phyloP scores from a whole-genome alignment of 2,888 invertebrate species.

The Tetanocera ferruginea region DNA sequence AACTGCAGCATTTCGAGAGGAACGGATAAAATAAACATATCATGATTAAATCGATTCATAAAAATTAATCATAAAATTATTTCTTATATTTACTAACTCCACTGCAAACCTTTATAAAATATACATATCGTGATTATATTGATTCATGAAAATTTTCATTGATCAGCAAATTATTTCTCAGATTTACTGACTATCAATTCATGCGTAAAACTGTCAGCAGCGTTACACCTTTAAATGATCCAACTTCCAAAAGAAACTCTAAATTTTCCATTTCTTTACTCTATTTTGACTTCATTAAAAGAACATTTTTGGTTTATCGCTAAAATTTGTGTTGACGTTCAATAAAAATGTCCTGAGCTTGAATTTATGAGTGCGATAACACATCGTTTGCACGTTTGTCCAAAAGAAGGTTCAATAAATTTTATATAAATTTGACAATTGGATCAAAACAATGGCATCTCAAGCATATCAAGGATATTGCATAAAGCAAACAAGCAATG shows the following conservation, averaged over 20 bases:
- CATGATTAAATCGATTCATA: too few relatives aligned
- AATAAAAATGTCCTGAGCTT: background rate
- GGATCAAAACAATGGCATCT: slow-evolving; percentile 56
- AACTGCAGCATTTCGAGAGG: too few relatives aligned
- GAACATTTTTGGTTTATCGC: slow-evolving; percentile 40
- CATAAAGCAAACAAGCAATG: background rate
- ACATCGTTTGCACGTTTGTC: background rate
- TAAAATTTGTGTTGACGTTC: slow-evolving; percentile 13
- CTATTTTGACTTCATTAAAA: slow-evolving; percentile 45
- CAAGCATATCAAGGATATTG: background rate
- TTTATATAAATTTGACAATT: slow-evolving; percentile 65
- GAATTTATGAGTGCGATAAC: background rate
- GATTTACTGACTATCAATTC: background rate
- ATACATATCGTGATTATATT: background rate
- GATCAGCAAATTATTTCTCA: too few relatives aligned
- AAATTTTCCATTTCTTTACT: background rate
- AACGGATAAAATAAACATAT: too few relatives aligned
- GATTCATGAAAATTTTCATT: too few relatives aligned
- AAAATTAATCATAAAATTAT: too few relatives aligned
- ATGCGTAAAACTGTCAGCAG: slow-evolving; percentile 23
- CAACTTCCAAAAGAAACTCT: background rate
- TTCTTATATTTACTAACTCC: too few relatives aligned
- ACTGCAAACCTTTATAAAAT: background rate
- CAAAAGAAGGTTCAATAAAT: slow-evolving; percentile 53
- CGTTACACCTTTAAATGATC: background rate